These are phyloP conservation scores for human DNA, from an alignment of 2,113 vertebrate genomes.

Conservation along the genomic window GRCh38 chr9:14676001-14676500, in stretches of 20 bases:
- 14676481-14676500: background rate
- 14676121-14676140: background rate
- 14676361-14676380: background rate
- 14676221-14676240: background rate
- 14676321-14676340: slow-evolving; percentile 23
- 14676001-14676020: background rate
- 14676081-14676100: background rate
- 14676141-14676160: slow-evolving; percentile 20
- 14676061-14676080: background rate
- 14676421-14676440: background rate
- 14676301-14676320: background rate
- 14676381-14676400: slow-evolving; percentile 32
- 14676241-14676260: background rate
- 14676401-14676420: background rate
- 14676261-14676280: background rate
- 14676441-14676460: background rate
- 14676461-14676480: background rate
- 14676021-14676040: background rate
- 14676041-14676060: background rate
- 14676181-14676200: slow-evolving; percentile 41
- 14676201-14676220: background rate
- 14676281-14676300: background rate
- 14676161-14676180: background rate
- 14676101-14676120: slow-evolving; percentile 3
- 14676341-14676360: slow-evolving; percentile 15